Evolutionary conservation across 2,888 invertebrate species (phyloP), one percentile per base, ranked within the genome.

Genomic region (Mythimna loreyi): DNA sequence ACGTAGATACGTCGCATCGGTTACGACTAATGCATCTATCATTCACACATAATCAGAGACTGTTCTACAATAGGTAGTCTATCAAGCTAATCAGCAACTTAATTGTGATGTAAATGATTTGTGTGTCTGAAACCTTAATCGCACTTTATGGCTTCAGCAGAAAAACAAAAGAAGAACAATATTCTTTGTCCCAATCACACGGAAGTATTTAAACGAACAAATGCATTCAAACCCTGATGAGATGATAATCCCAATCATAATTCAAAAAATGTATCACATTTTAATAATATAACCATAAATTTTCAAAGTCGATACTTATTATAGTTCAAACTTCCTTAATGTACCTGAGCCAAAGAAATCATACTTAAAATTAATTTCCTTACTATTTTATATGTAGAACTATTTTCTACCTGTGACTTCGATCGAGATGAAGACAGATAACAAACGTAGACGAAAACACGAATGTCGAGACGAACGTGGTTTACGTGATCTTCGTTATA

Each of bases 281-380:
- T 55, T 36, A 53, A 74, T 63, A 77, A 45, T 25, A 16, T 23
- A 50, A 19, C 33, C 36, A 63, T 63, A 4, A 63, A 70, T 63
- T 74, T 63, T 11, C 0, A 13, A 52, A 45, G 33, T 19, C 25
- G 19, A 59, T 78, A 59, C 45, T 61, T 19, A 23, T 60, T 63
- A 58, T 25, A 49, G 8, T n/a, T 40, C 28, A 64, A 60, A 23
- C 59, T 81, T 79, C 68, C 67, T 66, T 28, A 65, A 73, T 67
- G 28, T 53, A 62, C n/a, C 23, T 52, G n/a, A 67, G 8, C 43
- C 25, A 45, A 57, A 65, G 62, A 56, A 55, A 62, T 43, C 36
- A 43, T 67, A 70, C 56, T 74, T 11, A 60, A 81, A 78, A 81
- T 78, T 74, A 74, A 81, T 81, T 59, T 70, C 47, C 45, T 52